A percentile compares a stretch with the other conserved stretches of the same genome.
Conservation (phyloP, 2,113 vertebrate species). For the Balaeniceps rex region DNA sequence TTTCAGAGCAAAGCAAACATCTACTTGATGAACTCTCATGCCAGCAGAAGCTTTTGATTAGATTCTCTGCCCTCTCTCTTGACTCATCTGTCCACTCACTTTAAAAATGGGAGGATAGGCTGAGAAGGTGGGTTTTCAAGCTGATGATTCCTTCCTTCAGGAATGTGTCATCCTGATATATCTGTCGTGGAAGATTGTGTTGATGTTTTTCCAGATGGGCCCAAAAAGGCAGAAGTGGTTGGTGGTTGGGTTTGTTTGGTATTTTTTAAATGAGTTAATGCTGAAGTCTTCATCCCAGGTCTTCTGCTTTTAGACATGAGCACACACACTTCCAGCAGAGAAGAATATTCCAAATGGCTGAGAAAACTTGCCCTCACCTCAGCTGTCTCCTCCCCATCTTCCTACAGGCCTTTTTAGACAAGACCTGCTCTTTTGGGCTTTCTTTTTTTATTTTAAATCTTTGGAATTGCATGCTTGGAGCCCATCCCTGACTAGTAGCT, state of each 20-base stretch:
- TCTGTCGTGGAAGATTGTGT: not conserved
- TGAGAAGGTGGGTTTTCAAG: not conserved
- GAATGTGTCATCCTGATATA: not conserved
- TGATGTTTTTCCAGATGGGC: not conserved
- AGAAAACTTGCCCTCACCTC: not conserved
- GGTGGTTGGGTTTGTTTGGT: not conserved
- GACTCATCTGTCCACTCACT: not conserved
- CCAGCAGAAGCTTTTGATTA: not conserved
- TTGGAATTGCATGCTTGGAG: not conserved
- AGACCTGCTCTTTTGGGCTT: not conserved
- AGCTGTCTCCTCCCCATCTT: not conserved
- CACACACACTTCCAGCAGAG: not conserved
- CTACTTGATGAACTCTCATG: not conserved
- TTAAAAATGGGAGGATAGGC: not conserved
- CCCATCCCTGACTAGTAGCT: not conserved
- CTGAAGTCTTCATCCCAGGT: not conserved
- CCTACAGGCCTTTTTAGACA: not conserved
- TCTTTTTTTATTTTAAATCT: not conserved
- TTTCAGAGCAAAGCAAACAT: not conserved
- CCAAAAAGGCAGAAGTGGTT: not conserved
- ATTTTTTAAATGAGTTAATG: not conserved
- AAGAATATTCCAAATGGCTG: not conserved
- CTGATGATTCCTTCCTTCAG: not conserved
- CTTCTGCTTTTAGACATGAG: not conserved
- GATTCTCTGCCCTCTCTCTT: not conserved